Base-by-base conservation (phyloP, 2,888 invertebrate genomes). In the Tipula lateralis region DNA sequence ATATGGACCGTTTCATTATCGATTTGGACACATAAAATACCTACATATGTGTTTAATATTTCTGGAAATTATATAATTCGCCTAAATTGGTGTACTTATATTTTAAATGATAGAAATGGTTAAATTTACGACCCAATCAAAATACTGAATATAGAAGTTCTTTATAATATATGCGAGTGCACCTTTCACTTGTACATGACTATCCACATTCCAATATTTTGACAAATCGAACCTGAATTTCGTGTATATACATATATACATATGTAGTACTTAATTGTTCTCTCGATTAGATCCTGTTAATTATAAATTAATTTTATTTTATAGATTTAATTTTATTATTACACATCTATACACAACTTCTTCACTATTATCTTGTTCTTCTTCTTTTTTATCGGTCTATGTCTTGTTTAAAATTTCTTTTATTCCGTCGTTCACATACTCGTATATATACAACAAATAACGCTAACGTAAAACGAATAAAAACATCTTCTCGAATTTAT, bases 361-460 rank as follows among this genome's bases (percentile, higher is more conserved):
- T 50, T 50, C 16, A 50, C 66, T 0, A 66, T 66, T 9, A 16
- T 5, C 44, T 44, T 50, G 16, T 50, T 50, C 44, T 16, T 44
- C 16, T 50, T 16, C 16, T 16, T 16, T 24, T 66, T 66, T n/a
- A n/a, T n/a, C 24, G 13, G 9, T 9, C 19, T 66, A 24, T 66
- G 66, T 24, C 24, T 66, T 66, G 66, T 66, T 24, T 24, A 66
- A 66, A 66, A 66, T 66, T 66, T 66, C 66, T 66, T 66, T 66
- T 66, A 66, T 24, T 66, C 24, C 24, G 24, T 66, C 24, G 19
- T 66, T 66, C 66, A 66, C 66, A 66, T 24, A 39, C 39, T 13
- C n/a, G n/a, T n/a, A n/a, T n/a, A n/a, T n/a, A n/a, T 13, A 66
- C 66, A 66, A 66, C 66, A 66, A 66, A 66, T 66, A 66, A 66